Evolutionary conservation across 23 tunicate genomes (phyloP).

Genomic region (Phallusia fumigata): DNA sequence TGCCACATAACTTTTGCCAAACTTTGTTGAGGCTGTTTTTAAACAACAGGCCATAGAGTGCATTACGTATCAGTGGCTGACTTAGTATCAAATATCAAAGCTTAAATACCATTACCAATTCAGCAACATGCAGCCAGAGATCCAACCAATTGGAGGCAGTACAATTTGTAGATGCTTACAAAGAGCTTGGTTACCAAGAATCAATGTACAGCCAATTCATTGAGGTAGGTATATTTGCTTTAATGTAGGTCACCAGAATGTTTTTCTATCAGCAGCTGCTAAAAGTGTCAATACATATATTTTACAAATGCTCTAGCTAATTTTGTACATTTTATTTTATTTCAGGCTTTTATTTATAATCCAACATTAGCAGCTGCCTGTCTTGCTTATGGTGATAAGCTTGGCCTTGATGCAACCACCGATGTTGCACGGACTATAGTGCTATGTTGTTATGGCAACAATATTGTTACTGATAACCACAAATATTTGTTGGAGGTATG

Average conservation of each 20-base stretch:
- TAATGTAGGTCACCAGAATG: not conserved
- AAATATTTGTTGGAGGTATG: constrained; percentile 81
- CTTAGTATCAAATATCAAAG: no score
- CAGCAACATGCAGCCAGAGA: constrained; percentile 64
- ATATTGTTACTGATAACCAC: constrained; percentile 63
- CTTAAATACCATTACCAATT: not conserved
- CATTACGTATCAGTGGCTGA: no score
- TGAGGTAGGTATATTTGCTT: constrained; percentile 32
- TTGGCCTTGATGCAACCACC: constrained; percentile 61
- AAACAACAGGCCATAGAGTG: no score
- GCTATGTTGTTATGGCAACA: constrained; percentile 80
- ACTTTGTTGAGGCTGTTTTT: no score
- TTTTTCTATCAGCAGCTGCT: not conserved
- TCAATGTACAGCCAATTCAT: constrained; percentile 84
- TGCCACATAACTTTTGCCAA: no score
- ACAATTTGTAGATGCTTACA: constrained; percentile 80
- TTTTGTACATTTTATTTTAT: not conserved
- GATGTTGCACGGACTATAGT: constrained; percentile 75
- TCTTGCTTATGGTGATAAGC: constrained; percentile 91
- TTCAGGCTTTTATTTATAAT: constrained; percentile 74
- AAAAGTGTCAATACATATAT: not conserved
- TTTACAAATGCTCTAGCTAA: no score
- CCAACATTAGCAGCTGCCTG: constrained; percentile 97
- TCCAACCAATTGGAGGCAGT: constrained; percentile 44
- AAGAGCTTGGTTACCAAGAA: constrained; percentile 89